Evolutionary conservation across 92 coral and sea anemone species (phyloP).

Genomic region (Bergia puertoricense): DNA sequence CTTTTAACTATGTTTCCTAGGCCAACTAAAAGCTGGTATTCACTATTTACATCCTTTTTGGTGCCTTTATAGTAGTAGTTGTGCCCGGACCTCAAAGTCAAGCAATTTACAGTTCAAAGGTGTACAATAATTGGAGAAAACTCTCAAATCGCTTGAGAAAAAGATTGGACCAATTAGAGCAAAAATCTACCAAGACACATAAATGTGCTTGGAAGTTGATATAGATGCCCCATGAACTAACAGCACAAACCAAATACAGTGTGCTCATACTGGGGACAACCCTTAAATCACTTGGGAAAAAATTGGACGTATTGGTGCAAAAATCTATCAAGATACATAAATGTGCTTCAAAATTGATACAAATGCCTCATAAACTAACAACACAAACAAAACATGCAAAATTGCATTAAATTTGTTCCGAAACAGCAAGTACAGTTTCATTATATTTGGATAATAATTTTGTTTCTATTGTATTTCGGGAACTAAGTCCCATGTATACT

Average conservation of each 20-base stretch:
- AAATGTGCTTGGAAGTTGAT: background rate
- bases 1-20: background rate
- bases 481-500: background rate
- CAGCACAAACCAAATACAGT: background rate
- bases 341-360: background rate
- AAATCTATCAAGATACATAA: background rate
- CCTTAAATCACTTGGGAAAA: background rate
- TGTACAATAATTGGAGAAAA: background rate
- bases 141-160: background rate
- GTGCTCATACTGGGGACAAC: background rate
- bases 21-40: background rate
- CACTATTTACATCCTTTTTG: constrained; percentile 6
- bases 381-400: background rate
- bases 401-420: background rate
- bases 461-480: background rate
- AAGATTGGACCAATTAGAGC: background rate
- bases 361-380: background rate
- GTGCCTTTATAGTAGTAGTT: background rate
- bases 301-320: background rate
- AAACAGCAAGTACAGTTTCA: background rate
- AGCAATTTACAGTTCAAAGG: no score
- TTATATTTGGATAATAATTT: background rate
- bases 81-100: no score
- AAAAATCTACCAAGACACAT: background rate
- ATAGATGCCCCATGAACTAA: background rate